These are phyloP conservation scores for Notarius lentiginosus DNA, from an alignment of 2,113 vertebrate genomes.

Conservation along the genomic window DNA sequence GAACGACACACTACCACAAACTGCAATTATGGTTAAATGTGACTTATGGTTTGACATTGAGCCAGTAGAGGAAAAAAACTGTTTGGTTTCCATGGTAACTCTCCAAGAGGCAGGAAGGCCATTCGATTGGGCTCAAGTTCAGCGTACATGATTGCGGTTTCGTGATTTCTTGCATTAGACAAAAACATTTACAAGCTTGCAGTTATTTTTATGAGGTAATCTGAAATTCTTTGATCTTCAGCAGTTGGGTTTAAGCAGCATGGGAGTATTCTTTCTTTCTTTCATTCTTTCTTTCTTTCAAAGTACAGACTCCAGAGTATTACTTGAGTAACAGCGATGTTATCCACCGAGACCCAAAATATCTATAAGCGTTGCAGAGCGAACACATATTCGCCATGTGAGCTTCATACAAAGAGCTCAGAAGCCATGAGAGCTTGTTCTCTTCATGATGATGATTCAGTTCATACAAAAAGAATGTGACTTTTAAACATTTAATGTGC, in stretches of 20 bases:
- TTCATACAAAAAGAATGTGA: background rate
- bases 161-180: constrained; percentile 29
- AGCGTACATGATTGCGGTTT: constrained; percentile 35
- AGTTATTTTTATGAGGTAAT: constrained; percentile 37
- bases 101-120: constrained; percentile 1
- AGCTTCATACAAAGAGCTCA: background rate
- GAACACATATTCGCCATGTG: background rate
- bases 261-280: background rate
- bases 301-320: background rate
- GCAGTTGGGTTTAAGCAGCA: constrained; percentile 1
- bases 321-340: background rate
- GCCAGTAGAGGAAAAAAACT: constrained; percentile 47
- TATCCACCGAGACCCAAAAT: background rate
- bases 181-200: constrained; percentile 25
- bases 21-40: constrained; percentile 61
- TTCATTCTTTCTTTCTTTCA: background rate
- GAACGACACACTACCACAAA: constrained; percentile 60
- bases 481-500: background rate
- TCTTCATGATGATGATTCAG: background rate
- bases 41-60: constrained; percentile 58
- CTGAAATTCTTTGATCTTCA: constrained; percentile 20
- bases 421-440: background rate
- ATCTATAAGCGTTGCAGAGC: background rate
- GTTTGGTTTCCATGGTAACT: constrained; percentile 49
- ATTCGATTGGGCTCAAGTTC: constrained; percentile 8